Evolutionary conservation across 1,140 invertebrate genomes (phyloP).

Genomic region (Riptortus pedestris): DNA sequence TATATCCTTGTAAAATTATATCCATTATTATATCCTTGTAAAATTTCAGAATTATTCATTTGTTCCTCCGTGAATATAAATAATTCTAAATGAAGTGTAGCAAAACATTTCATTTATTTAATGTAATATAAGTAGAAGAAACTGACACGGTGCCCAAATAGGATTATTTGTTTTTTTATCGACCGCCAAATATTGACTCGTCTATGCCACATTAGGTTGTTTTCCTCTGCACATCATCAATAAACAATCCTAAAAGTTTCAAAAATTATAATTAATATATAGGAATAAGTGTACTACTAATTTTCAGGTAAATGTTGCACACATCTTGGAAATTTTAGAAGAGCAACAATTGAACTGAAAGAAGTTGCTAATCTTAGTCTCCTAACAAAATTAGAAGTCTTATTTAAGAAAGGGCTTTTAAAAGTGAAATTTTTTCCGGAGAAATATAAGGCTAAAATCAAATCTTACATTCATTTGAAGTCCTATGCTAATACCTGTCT

Average conservation of each 20-base stretch:
- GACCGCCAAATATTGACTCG: neutral
- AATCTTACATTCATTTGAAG: neutral
- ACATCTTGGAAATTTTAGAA: neutral
- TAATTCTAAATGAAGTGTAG: no score
- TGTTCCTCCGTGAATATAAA: no score
- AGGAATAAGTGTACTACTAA: neutral
- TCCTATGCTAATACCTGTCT: neutral
- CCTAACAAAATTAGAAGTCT: neutral
- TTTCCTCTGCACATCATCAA: neutral
- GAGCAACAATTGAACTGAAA: neutral
- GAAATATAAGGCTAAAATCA: neutral
- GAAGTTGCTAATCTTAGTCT: neutral
- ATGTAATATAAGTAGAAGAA: neutral
- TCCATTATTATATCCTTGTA: no score
- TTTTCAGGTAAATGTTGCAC: neutral
- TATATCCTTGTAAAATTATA: no score
- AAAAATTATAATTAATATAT: neutral
- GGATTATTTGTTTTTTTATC: no score
- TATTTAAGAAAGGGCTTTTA: neutral
- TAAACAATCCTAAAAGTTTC: neutral
- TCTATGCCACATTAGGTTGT: neutral
- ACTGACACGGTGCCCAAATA: no score
- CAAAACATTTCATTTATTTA: no score
- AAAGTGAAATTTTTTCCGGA: neutral
- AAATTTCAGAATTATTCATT: no score